phyloP scores from a whole-genome alignment of 2,888 invertebrate genomes.

The Archips xylosteana region DNA sequence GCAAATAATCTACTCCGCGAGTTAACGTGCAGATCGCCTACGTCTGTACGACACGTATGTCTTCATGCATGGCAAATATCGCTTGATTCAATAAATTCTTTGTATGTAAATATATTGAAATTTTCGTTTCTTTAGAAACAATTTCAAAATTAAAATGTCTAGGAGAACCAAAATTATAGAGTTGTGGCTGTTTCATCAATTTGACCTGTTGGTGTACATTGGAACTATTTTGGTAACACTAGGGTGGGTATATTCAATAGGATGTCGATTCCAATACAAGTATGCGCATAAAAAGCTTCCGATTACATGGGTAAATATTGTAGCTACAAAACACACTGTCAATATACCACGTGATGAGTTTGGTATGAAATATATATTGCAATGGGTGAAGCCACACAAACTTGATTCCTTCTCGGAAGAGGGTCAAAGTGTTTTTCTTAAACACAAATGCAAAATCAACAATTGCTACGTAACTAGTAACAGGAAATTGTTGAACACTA shows the following conservation, averaged over 20 bases:
- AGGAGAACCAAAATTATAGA: neutral
- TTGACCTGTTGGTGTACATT: neutral
- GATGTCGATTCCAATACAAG: neutral
- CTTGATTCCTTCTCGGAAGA: conserved; percentile 54
- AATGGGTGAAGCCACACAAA: conserved; percentile 54
- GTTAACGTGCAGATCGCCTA: neutral
- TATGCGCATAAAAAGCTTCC: neutral
- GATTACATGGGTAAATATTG: neutral
- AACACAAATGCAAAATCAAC: conserved; percentile 52
- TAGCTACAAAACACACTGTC: neutral
- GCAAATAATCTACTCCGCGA: neutral
- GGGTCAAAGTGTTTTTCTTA: conserved; percentile 52
- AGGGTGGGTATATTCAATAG: neutral
- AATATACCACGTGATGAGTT: neutral
- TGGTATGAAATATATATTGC: conserved; percentile 54
- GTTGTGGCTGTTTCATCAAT: neutral
- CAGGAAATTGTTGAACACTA: conserved; percentile 44
- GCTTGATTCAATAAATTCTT: neutral
- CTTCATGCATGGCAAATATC: neutral
- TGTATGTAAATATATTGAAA: neutral
- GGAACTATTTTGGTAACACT: neutral
- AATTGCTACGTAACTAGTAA: conserved; percentile 59
- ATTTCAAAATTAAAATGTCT: neutral
- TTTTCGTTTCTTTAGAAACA: neutral
- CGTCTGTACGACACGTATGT: neutral